These are phyloP conservation scores for Dryococelus australis DNA, from an alignment of 2,888 invertebrate genomes.

Conservation along the genomic window DNA sequence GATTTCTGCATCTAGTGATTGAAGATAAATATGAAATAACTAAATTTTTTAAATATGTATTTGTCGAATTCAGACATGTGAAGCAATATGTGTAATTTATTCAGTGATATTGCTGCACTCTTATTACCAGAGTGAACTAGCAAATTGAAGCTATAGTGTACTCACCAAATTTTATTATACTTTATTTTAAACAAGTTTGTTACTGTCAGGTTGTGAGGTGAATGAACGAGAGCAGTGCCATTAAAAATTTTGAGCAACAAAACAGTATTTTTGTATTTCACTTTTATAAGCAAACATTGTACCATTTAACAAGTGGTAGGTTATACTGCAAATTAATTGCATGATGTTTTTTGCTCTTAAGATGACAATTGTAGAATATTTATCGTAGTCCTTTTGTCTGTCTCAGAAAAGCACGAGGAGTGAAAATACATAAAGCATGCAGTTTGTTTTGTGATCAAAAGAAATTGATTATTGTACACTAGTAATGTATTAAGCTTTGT, in stretches of 20 bases:
- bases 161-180: background rate
- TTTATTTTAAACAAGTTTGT: background rate
- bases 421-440: too few relatives aligned
- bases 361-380: background rate
- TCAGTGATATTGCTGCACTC: background rate
- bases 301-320: slow-evolving; percentile 3
- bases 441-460: background rate
- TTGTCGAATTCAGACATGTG: background rate
- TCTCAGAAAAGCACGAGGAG: background rate
- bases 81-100: background rate
- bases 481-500: background rate
- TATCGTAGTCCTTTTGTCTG: background rate
- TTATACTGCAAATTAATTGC: background rate
- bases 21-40: background rate
- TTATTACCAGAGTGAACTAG: background rate
- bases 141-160: background rate
- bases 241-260: background rate
- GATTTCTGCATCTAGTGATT: background rate
- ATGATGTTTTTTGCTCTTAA: background rate
- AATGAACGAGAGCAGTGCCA: slow-evolving; percentile 10
- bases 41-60: background rate
- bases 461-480: background rate
- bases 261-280: slow-evolving; percentile 16
- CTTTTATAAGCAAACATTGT: slow-evolving; percentile 23
- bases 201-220: background rate